Percentiles rank a stretch among this genome's conserved stretches.
phyloP scores from a whole-genome alignment of 2,113 vertebrate species.

The Ivindomyrus marchei region DNA sequence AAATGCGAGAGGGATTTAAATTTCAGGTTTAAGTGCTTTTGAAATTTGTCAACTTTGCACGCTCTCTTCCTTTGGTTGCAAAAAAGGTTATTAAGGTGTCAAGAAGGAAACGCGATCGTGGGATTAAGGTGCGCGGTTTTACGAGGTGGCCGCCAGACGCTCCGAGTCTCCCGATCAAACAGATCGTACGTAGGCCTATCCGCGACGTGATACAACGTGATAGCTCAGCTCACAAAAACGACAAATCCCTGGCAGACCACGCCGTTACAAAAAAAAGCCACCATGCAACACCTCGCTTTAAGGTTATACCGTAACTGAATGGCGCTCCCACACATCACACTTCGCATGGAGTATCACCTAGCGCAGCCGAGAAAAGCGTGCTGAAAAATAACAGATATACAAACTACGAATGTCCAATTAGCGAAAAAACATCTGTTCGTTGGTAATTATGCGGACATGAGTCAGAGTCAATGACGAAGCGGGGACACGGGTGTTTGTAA shows the following conservation, averaged over 20 bases:
- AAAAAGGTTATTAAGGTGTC: not conserved
- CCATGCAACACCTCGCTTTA: not conserved
- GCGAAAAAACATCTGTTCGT: not conserved
- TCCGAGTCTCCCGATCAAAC: not conserved
- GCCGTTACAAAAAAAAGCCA: not conserved
- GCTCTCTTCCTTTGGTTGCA: not conserved
- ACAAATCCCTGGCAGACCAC: not conserved
- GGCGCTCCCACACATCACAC: not conserved
- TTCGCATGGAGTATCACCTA: not conserved
- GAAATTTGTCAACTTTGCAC: not conserved
- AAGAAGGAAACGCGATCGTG: not conserved
- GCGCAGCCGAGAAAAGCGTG: not conserved
- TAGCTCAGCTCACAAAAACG: not conserved
- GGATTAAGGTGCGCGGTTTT: not conserved
- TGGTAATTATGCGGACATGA: not conserved
- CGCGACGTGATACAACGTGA: not conserved
- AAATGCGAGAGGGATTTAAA: not conserved
- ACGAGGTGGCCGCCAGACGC: not conserved
- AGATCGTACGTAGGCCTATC: not conserved
- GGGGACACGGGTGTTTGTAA: not conserved
- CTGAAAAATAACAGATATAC: not conserved
- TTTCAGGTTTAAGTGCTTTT: not conserved
- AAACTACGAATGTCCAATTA: not conserved
- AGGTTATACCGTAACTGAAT: not conserved
- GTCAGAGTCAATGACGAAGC: not conserved